Conservation (phyloP, 2,888 invertebrate genomes). For the Taphrorychus bicolor region DNA sequence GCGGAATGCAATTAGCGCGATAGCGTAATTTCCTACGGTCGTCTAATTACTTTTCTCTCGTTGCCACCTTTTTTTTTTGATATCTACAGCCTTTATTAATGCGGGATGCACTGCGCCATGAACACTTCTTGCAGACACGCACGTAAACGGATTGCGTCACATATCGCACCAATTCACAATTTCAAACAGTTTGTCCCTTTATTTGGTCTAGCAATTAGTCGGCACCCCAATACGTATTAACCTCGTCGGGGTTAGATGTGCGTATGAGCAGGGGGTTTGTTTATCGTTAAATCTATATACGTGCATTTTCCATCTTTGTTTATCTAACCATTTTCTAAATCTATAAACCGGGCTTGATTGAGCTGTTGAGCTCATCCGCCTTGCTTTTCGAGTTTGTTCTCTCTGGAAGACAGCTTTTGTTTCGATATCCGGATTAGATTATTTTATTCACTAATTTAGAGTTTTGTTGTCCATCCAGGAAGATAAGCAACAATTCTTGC, state of each 20-base stretch:
- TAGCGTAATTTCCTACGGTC: background rate
- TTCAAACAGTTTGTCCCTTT: constrained; percentile 16
- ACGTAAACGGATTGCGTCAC: constrained; percentile 11
- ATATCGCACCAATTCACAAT: constrained; percentile 21
- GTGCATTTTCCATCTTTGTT: constrained; percentile 21
- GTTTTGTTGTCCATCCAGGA: no score
- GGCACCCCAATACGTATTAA: constrained; percentile 25
- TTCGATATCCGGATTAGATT: no score
- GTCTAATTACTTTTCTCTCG: background rate
- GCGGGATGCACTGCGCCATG: background rate
- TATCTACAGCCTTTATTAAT: no score
- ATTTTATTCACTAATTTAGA: no score
- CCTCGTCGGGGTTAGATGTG: constrained; percentile 19
- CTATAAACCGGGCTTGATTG: constrained; percentile 24
- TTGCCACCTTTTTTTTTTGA: background rate
- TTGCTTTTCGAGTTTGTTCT: background rate
- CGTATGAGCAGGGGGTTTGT: background rate
- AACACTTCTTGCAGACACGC: constrained; percentile 1
- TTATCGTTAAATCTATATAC: constrained; percentile 14
- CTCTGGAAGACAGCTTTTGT: no score
- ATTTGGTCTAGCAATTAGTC: constrained; percentile 29
- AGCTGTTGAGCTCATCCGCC: background rate
- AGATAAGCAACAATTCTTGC: no score
- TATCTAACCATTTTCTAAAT: constrained; percentile 29
- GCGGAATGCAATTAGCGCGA: background rate